These are phyloP conservation scores for Artibeus jamaicensis DNA, from an alignment of 2,797 vertebrate genomes.

Conservation along the genomic window DNA sequence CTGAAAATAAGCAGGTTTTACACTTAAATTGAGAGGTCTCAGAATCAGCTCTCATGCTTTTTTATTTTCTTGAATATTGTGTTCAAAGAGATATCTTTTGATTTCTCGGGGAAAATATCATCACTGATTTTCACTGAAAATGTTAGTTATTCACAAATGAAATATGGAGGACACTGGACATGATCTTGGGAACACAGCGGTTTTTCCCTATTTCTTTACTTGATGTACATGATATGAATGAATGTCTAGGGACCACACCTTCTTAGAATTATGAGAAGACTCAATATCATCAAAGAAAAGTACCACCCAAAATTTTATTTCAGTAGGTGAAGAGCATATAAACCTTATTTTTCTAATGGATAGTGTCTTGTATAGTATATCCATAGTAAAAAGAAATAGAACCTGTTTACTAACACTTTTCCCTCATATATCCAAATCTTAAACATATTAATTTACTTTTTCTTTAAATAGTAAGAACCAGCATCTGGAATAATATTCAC, in stretches of 20 bases:
- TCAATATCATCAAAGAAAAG: background rate
- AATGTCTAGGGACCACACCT: background rate
- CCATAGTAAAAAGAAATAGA: background rate
- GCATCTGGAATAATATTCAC: background rate
- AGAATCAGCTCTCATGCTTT: background rate
- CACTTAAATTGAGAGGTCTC: background rate
- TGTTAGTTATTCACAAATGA: background rate
- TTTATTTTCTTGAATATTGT: background rate
- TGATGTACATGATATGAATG: background rate
- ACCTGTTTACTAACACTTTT: background rate
- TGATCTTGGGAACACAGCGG: background rate
- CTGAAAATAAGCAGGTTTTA: background rate
- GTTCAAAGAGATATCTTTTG: background rate
- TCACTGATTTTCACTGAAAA: background rate
- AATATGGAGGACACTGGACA: background rate
- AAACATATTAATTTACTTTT: background rate
- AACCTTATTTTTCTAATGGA: background rate
- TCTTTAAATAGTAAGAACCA: background rate
- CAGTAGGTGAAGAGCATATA: background rate
- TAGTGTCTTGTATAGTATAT: background rate
- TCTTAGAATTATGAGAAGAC: background rate
- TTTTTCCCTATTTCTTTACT: background rate
- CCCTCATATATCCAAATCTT: background rate
- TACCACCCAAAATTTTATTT: background rate
- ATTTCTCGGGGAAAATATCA: background rate